These are phyloP conservation scores for Atta colombica DNA, from an alignment of 1,140 invertebrate species.

Conservation along the genomic window DNA sequence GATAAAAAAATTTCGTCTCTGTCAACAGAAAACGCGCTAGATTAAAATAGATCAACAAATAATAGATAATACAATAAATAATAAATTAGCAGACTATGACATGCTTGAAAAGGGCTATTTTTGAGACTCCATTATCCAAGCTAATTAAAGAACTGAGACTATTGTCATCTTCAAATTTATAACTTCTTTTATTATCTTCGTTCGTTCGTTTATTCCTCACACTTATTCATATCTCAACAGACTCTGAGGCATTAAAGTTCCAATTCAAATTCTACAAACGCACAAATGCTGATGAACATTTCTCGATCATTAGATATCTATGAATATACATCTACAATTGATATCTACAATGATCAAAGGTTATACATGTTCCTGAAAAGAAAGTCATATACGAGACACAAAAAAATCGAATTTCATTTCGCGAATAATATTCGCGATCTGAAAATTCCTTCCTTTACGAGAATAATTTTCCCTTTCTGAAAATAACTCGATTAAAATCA, in stretches of 20 bases:
- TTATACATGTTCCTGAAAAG: background rate
- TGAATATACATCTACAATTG: background rate
- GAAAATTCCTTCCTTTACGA: background rate
- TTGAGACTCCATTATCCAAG: background rate
- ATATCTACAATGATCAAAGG: background rate
- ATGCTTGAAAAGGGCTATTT: background rate
- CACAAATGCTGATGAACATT: background rate
- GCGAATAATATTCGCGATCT: background rate
- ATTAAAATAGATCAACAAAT: background rate
- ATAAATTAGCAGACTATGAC: background rate
- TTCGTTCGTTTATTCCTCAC: background rate
- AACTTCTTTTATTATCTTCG: background rate
- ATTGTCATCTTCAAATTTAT: background rate
- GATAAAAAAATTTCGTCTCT: background rate
- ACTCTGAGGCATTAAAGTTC: background rate
- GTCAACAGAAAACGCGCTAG: background rate
- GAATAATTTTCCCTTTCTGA: background rate
- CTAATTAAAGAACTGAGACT: background rate
- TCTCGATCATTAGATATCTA: background rate
- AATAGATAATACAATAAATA: background rate
- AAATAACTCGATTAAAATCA: slow-evolving; percentile 8
- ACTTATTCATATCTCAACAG: background rate
- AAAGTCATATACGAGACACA: background rate
- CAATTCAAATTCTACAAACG: background rate
- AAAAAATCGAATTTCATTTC: background rate